Base-by-base conservation (phyloP, 1,140 invertebrate species). In the Sycophaga agraensis region DNA sequence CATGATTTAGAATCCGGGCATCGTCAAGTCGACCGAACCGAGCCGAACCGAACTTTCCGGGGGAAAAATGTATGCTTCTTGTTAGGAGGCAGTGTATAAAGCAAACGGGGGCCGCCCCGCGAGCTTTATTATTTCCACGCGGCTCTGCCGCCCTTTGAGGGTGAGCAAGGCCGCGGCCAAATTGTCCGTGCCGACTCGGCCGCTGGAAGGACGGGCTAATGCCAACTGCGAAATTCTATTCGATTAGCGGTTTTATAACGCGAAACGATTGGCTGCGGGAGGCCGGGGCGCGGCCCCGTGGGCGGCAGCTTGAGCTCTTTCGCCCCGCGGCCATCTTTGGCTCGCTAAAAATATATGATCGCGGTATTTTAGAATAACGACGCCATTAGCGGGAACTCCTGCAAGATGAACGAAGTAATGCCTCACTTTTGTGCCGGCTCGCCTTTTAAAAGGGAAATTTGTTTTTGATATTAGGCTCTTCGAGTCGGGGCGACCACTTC, bases 351-450 rank as follows among this genome's bases (percentile, higher is more conserved):
- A 77, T 76, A 76, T 76, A 75, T 68, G 73, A 76, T 74, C 75
- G 74, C 65, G 70, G 73, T 76, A 72, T 78, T 75, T 72, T 73
- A 73, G 70, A 78, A 76, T 79, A 79, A 78, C 71, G 74, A 77
- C 66, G 68, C 74, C 73, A 77, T 78, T 76, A 79, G 72, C 69
- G 65, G 68, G 59, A 67, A 70, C 68, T 74, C 68, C 61, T 69
- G 68, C 64, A 70, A 68, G 71, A 72, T 70, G 68, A 70, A 71
- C 65, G 68, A 68, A 70, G 73, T 68, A 75, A 73, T 75, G 71
- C 65, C 63, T 71, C 67, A 72, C 69, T 70, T 71, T 72, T 70
- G 63, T 68, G 58, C 49, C 21, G 54, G 46, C 59, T 65, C 19
- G 57, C 60, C 65, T 69, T 68, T 71, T 70, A 71, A 71, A 70